Evolutionary conservation across 1,140 invertebrate species (phyloP), one percentile per base, ranked within the genome.

Genomic region (Bombus ignitus): DNA sequence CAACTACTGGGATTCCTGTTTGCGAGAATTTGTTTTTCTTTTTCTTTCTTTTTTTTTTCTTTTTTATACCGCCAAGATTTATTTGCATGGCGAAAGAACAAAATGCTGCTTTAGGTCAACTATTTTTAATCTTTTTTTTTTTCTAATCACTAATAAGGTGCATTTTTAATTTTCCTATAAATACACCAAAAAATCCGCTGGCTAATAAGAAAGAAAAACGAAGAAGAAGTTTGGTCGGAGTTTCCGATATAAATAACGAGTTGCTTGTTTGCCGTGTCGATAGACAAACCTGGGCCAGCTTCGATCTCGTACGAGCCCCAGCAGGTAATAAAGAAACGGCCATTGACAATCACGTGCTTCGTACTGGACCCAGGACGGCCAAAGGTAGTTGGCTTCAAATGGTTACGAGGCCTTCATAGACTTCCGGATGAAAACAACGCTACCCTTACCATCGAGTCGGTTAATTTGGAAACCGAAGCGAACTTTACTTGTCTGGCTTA

Each of bases 401-500:
- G 98, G 98, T 96, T 97, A 89, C 96, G 98, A 70, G 98, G 98
- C 59, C 96, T 96, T 13, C 96, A 97, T 73, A 95, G 96, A 3
- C 96, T 98, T 28, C 96, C 96, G 68, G 97, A 98, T 88, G 96
- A 97, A 72, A 97, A 97, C 57, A 96, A 97, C 18, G 95, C 97
- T 71, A 97, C 97, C 85, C 97, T 97, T 96, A 97, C 96, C 53
- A 97, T 98, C 75, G 96, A 97, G 73, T 97, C 97, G 0, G 97
- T 98, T 10, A 97, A 97, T 39, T 95, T 98, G 57, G 97, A 98
- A 92, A 97, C 97, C 47, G 96, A 97, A 70, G 97, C 97, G 87
- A 98, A 98, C 95, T 98, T 98, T 95, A 98, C 98, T 0, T 99
- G 98, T 92, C 96, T 97, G 81, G 98, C 98, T 0, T 96, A 96